Evolutionary conservation across 1,140 invertebrate species (phyloP).

Genomic region (Pollicipes pollicipes): DNA sequence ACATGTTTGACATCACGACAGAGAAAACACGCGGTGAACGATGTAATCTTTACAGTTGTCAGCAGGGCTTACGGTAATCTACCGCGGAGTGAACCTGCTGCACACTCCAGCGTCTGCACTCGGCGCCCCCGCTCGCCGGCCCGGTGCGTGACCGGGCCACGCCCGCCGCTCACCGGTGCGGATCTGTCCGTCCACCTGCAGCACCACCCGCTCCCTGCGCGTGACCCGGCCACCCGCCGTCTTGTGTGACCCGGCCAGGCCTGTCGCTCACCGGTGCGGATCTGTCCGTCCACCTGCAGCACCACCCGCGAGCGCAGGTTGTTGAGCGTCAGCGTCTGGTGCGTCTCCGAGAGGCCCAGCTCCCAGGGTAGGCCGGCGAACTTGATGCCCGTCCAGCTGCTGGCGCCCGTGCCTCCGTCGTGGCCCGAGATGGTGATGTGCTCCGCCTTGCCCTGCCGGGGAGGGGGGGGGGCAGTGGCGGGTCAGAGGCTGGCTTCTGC

Average conservation of each 20-base stretch:
- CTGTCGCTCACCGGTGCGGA: slow-evolving; percentile 56
- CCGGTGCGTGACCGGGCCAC: too few relatives aligned
- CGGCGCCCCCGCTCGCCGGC: too few relatives aligned
- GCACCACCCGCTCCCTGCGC: too few relatives aligned
- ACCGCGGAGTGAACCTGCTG: too few relatives aligned
- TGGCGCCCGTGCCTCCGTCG: slow-evolving; percentile 94
- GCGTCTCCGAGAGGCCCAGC: slow-evolving; percentile 89
- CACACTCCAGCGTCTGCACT: too few relatives aligned
- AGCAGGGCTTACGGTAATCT: too few relatives aligned
- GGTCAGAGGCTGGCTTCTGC: too few relatives aligned
- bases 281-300: slow-evolving; percentile 86
- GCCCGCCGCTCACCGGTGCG: too few relatives aligned
- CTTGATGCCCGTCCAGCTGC: slow-evolving; percentile 75
- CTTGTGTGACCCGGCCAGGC: too few relatives aligned
- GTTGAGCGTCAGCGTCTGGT: slow-evolving; percentile 85
- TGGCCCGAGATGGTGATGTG: slow-evolving; percentile 97
- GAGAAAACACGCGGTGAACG: slow-evolving; percentile 44
- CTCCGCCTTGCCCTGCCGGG: slow-evolving; percentile 74
- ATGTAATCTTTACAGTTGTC: too few relatives aligned
- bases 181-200: too few relatives aligned
- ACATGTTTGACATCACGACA: slow-evolving; percentile 44
- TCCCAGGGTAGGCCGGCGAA: slow-evolving; percentile 69
- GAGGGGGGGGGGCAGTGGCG: slow-evolving; percentile 12
- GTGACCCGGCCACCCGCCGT: too few relatives aligned
- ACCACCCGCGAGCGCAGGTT: slow-evolving; percentile 85